Evolutionary conservation across 2,888 invertebrate genomes (phyloP), one percentile per base, ranked within the genome.

Genomic region (Microctonus hyperodae): DNA sequence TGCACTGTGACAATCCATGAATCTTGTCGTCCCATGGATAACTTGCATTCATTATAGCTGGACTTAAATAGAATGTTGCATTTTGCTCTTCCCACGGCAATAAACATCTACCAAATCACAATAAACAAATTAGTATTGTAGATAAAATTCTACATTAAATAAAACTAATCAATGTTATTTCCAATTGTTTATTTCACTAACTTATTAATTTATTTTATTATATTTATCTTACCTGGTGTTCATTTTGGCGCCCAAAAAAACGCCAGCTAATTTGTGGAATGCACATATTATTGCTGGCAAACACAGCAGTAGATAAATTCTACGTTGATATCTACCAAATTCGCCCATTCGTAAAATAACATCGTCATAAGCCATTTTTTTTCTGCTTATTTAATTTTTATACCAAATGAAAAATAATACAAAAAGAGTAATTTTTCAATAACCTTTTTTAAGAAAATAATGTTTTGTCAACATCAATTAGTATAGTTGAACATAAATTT

Each of bases 271-370:
- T 81, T 92, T 92, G 80, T 92, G 91, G 74, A 92, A 89, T 57
- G 91, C 91, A 81, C 91, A 91, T 16, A 89, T 86, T 76, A 92
- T 90, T 7, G 90, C 89, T 22, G 92, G 91, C 57, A 92, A 84
- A 76, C 91, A 91, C 51, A 92, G 85, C 51, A 92, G 81, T 69
- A 91, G 85, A 77, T 90, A 91, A 70, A 91, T 89, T 70, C 89
- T 85, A 73, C 86, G 88, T 80, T 92, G 92, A 78, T 92, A 91
- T 56, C 85, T 86, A 22, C 92, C 92, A 76, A 92, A 92, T 74
- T 90, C 90, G 51, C 92, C 92, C 81, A 92, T 83, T 67, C 88
- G 85, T 1, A 87, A 84, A 65, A 92, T 87, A 23, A 91, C 88
- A 72, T 90, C 90, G 78, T 92, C 92, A 83, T 91, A 91, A 64